phyloP scores from a whole-genome alignment of 1,140 invertebrate genomes.

The Melanaphis sacchari region DNA sequence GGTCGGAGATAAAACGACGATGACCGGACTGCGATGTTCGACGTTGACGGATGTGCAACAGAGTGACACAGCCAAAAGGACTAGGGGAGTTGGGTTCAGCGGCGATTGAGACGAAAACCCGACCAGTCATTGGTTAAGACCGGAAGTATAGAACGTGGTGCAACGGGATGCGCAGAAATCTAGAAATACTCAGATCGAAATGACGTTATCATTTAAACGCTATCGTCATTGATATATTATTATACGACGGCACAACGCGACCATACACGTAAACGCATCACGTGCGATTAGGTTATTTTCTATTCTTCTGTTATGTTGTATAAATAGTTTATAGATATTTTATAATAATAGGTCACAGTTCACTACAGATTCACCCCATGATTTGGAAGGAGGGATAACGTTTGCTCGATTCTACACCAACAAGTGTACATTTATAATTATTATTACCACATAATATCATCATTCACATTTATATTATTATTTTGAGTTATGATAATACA shows the following conservation, averaged over 20 bases:
- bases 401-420: not conserved
- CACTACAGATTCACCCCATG: not conserved
- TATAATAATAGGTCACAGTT: not conserved
- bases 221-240: not conserved
- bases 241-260: not conserved
- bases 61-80: constrained; percentile 54
- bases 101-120: constrained; percentile 50
- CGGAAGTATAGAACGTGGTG: constrained; percentile 15
- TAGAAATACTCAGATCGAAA: constrained; percentile 7
- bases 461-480: not conserved
- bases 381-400: not conserved
- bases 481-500: not conserved
- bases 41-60: constrained; percentile 55
- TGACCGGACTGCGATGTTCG: not conserved
- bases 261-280: not conserved
- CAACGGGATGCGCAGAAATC: not conserved
- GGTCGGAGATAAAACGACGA: not conserved
- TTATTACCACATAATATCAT: not conserved
- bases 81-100: not conserved
- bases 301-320: not conserved
- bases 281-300: not conserved
- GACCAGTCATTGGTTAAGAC: constrained; percentile 48
- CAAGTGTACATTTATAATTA: not conserved
- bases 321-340: too few relatives aligned
- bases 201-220: constrained; percentile 21